These are phyloP conservation scores for Digitonthophagus gazella DNA, from an alignment of 2,888 invertebrate species.

Conservation along the genomic window DNA sequence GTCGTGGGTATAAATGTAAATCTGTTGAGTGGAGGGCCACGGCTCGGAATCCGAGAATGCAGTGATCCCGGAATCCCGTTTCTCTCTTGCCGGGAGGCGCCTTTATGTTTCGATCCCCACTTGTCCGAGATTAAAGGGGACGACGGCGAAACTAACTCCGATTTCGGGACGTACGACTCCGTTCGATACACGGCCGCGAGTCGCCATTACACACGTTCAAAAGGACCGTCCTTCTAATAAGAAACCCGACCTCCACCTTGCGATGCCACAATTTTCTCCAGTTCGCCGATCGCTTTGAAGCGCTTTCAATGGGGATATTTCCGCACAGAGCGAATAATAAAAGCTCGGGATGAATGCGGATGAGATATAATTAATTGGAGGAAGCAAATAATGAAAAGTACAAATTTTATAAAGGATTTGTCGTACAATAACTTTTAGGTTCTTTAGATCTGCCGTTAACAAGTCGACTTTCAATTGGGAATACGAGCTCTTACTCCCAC, in stretches of 20 bases:
- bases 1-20: slow-evolving; percentile 15
- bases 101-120: slow-evolving; percentile 17
- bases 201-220: slow-evolving; percentile 30
- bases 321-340: neutral
- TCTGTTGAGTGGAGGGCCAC: slow-evolving; percentile 15
- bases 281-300: neutral
- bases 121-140: slow-evolving; percentile 25
- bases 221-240: slow-evolving; percentile 31
- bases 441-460: neutral
- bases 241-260: slow-evolving; percentile 13
- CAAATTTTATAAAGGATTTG: neutral
- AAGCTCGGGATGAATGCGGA: neutral
- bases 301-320: neutral
- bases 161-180: slow-evolving; percentile 42
- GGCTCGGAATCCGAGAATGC: slow-evolving; percentile 10
- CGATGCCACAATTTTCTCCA: neutral
- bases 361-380: neutral
- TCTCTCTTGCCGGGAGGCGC: slow-evolving; percentile 38
- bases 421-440: neutral
- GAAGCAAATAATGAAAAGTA: neutral
- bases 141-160: slow-evolving; percentile 37
- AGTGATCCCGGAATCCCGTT: slow-evolving; percentile 5
- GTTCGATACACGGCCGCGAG: slow-evolving; percentile 33
- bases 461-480: neutral
- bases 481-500: neutral